phyloP scores from a whole-genome alignment of 2,113 vertebrate species.

The Prietella phreatophila region DNA sequence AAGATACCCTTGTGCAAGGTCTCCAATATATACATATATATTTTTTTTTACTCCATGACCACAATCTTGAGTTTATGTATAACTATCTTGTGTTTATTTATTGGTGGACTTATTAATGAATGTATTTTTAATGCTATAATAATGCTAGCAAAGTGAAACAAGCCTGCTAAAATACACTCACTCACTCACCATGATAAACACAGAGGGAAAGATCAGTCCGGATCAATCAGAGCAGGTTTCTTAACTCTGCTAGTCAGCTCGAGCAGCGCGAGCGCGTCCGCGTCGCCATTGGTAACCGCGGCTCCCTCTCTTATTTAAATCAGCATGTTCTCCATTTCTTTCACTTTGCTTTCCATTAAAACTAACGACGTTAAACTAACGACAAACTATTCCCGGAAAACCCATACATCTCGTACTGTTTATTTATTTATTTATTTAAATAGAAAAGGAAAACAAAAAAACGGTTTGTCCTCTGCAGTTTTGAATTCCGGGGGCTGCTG shows the following conservation, averaged over 20 bases:
- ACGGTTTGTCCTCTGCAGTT: neutral
- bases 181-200: neutral
- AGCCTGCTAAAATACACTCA: neutral
- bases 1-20: no score
- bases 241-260: neutral
- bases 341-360: neutral
- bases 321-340: neutral
- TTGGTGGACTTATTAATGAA: neutral
- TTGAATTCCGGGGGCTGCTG: constrained; percentile 12
- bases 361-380: neutral
- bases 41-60: no score
- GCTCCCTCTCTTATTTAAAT: neutral
- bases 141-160: neutral
- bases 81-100: neutral
- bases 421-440: neutral
- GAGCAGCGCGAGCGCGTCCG: constrained; percentile 54
- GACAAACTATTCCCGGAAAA: neutral
- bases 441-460: neutral
- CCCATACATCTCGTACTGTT: neutral
- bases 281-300: constrained; percentile 63
- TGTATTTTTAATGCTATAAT: neutral
- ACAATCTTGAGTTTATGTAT: neutral
- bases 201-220: no score
- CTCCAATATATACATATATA: no score
- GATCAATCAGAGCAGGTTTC: neutral